Evolutionary conservation across 1,140 invertebrate species (phyloP), one percentile per base, ranked within the genome.

Genomic region (Conus ventricosus): DNA sequence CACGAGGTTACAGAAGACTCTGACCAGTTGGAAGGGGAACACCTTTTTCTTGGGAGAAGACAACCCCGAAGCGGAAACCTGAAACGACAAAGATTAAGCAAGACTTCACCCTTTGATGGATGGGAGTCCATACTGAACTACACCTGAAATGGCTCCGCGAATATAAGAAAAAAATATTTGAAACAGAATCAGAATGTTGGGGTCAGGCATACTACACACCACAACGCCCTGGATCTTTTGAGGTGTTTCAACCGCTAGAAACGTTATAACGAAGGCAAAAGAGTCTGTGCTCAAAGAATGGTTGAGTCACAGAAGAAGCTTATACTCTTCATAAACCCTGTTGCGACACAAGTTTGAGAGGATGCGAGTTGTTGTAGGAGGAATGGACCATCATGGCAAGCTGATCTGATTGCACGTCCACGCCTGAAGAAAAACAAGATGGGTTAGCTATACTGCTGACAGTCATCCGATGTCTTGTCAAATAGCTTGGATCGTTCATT

Each of bases 391-490:
- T 87, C 89, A 94, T 95, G 93, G 92, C 93, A 95, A 90, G 90
- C 92, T 13, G 95, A 95, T 91, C 90, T 95, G 27, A 23, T 95
- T 5, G 92, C n/a, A 93, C 90, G 87, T 95, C 84, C 17, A 91
- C 86, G 85, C 53, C 87, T 95, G 91, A 88, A 89, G 39, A 89
- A 89, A 88, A 25, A 60, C 96, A 96, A 92, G 91, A 93, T 71
- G 92, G 93, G 54, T 95, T 91, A 94, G 94, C 87, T 96, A 95
- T 90, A n/a, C 91, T 96, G 54, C 90, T 96, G 83, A 94, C 93
- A 55, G 92, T 95, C 10, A 96, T 96, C 39, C 39, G 95, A 96
- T 92, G 89, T 90, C 54, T 96, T 95, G 92, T 94, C 93, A 96
- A 93, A 95, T 92, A 91, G 94, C 95, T 39, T 96, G 94, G 94